Evolutionary conservation across 2,113 vertebrate genomes (phyloP), one percentile per base, ranked within the genome.

Genomic region (Oophaga pumilio): DNA sequence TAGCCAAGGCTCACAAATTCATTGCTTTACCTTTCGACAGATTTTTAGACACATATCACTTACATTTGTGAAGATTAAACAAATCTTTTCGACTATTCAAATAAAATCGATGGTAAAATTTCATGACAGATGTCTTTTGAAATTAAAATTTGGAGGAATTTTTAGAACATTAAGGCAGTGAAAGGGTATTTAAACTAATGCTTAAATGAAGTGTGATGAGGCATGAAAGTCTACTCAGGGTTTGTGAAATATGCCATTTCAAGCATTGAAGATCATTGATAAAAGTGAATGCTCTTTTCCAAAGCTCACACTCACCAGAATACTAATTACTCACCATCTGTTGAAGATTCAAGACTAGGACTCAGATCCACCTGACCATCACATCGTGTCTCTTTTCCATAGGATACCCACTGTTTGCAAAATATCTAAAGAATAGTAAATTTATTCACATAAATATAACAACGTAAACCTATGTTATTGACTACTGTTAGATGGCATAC

Each of bases 261-360:
- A 77, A 56, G 76, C 50, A 77, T 56, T 56, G 50, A 77, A 77
- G 50, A 77, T 56, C 76, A 77, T 56, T 53, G 76, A 77, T 77
- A 77, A 77, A 77, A 53, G 76, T 77, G 50, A 77, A 53, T 77
- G 6, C 22, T 77, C 20, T 77, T 49, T 56, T 77, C 76, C n/a
- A 15, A 24, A 14, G 76, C 8, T 77, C 22, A 53, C 11, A 53
- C 50, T 53, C 76, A 77, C 76, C n/a, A 56, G 76, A 77, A 77
- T 77, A 53, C 76, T 50, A 77, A 77, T 56, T 53, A 53, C 56
- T 56, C 49, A 53, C 76, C 76, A 77, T 77, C 76, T 77, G 76
- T 15, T 77, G 76, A 52, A 56, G 76, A 50, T 49, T 8, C 76
- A 26, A 2, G 50, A 77, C 49, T n/a, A 53, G 49, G 49, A 53